Evolutionary conservation across 2,113 vertebrate genomes (phyloP).

Genomic region (Vulpes lagopus): DNA sequence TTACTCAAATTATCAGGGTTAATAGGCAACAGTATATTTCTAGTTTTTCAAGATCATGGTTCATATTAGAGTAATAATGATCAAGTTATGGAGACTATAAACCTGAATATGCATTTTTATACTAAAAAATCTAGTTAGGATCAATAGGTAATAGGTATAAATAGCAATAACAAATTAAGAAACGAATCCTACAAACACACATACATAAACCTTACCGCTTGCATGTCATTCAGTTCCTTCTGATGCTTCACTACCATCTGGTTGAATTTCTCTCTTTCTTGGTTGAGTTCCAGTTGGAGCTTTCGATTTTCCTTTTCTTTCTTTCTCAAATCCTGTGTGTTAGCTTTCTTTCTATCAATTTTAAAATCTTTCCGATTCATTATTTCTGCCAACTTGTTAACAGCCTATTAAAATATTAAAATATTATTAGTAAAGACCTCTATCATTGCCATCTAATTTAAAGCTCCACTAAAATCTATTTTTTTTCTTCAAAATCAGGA

Average conservation of each 20-base stretch:
- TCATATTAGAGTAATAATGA: constrained; percentile 2
- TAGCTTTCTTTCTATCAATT: constrained; percentile 97
- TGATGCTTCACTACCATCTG: constrained; percentile 98
- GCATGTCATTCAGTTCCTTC: constrained; percentile 97
- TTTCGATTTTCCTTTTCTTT: constrained; percentile 99
- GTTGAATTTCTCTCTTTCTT: constrained; percentile 99
- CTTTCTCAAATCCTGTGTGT: constrained; percentile 96
- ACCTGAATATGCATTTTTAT: constrained; percentile 23
- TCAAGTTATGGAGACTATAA: background rate
- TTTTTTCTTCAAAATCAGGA: constrained; percentile 43
- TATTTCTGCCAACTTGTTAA: constrained; percentile 99
- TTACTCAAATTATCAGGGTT: background rate
- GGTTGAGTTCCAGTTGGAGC: constrained; percentile 97
- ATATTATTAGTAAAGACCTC: constrained; percentile 51
- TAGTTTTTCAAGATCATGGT: background rate
- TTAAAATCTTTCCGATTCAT: constrained; percentile 99
- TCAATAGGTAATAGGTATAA: background rate
- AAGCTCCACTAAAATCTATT: constrained; percentile 33
- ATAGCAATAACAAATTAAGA: background rate
- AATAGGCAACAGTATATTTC: background rate
- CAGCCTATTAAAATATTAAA: constrained; percentile 90
- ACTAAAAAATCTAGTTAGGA: background rate
- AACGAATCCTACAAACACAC: background rate
- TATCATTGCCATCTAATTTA: background rate
- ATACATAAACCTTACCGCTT: constrained; percentile 90